phyloP scores from a whole-genome alignment of 2,797 vertebrate genomes.

The Lepidocolaptes lacrymiger region DNA sequence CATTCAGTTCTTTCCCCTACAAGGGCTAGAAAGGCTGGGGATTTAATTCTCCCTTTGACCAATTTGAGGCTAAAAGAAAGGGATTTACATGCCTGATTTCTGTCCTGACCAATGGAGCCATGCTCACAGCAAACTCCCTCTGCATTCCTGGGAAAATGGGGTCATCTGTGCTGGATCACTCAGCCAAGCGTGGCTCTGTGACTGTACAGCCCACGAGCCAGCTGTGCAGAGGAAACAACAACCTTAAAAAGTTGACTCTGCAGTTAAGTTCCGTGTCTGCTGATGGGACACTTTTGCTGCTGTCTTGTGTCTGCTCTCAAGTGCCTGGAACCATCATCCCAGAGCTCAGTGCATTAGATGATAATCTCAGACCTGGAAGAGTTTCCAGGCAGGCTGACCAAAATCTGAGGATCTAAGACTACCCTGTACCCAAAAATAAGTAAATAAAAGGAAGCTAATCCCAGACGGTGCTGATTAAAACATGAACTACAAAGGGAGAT shows the following conservation, averaged over 20 bases:
- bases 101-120: background rate
- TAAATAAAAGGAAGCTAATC: conserved; percentile 11
- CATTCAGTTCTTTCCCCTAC: background rate
- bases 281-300: background rate
- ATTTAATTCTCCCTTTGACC: background rate
- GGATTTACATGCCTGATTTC: background rate
- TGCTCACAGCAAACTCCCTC: background rate
- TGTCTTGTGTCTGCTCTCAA: background rate
- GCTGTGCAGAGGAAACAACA: background rate
- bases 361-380: background rate
- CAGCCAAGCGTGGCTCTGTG: background rate
- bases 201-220: background rate
- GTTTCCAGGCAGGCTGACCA: background rate
- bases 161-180: background rate
- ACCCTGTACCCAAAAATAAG: background rate
- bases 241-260: background rate
- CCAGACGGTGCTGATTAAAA: conserved; percentile 11
- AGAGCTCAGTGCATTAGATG: background rate
- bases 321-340: background rate
- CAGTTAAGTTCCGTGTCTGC: background rate
- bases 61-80: background rate
- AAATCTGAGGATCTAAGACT: background rate
- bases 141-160: conserved; percentile 34
- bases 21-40: background rate
- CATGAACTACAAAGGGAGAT: background rate